Base-by-base conservation (phyloP, 2,113 vertebrate species). In the Echinops telfairi region DNA sequence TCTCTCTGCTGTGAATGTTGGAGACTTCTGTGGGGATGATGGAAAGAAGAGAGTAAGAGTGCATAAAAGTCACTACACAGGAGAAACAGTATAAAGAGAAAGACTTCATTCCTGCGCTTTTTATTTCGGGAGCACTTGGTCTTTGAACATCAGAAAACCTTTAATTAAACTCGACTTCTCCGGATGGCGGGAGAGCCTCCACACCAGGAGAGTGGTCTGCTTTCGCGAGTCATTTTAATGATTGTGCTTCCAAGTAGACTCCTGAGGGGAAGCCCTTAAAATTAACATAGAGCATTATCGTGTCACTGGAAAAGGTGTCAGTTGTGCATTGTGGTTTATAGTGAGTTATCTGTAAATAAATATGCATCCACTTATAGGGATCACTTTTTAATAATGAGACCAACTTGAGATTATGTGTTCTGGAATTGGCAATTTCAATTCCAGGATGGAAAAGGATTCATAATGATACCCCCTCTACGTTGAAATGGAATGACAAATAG, bases 181-280 rank as follows among this genome's bases (percentile, higher is more conserved):
- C 62, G 86, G 93, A 95, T 81, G 93, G 94, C 95, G 94, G 92
- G 93, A 95, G 89, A 97, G 93, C 93, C 95, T 94, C 93, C 94
- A 93, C 93, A 95, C 84, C 77, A 4, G 96, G 96, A 95, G 84
- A 93, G 83, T 96, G 97, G 92, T 78, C 95, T 94, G 96, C 95
- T 97, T 95, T 96, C 94, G 94, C 96, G 97, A 95, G 92, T 94
- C 82, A 88, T 97, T 98, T 97, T 97, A 98, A 97, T 96, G 96
- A 97, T 95, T 95, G 92, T 88, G 86, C 94, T 98, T 98, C 96
- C 95, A 94, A 93, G 96, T 92, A 94, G 92, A 96, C 76, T 88
- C 87, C 93, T 95, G 92, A 97, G 90, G 75, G 95, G 68, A 95
- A 87, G 70, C 53, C 78, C 71, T 96, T 80, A 96, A 97, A 97